phyloP scores from a whole-genome alignment of 2,113 vertebrate genomes.

The Cyphomyrus plagiostoma region DNA sequence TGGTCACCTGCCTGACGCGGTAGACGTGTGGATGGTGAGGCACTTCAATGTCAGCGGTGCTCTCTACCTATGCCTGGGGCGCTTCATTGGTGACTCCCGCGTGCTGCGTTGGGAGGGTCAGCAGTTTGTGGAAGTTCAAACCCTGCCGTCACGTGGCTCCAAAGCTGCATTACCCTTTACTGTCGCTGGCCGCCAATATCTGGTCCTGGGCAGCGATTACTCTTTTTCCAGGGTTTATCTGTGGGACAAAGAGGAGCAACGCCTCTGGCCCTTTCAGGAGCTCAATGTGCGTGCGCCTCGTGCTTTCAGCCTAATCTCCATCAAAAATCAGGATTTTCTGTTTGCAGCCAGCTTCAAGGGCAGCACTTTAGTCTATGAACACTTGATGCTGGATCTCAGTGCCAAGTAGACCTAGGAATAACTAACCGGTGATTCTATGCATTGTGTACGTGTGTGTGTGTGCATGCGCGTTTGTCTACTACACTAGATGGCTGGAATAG shows the following conservation, averaged over 20 bases:
- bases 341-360: conserved; percentile 98
- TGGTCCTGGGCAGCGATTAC: conserved; percentile 96
- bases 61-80: conserved; percentile 91
- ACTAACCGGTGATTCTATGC: not conserved
- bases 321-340: conserved; percentile 86
- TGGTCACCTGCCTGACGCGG: conserved; percentile 93
- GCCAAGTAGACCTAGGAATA: conserved; percentile 20
- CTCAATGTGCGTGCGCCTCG: conserved; percentile 92
- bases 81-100: conserved; percentile 98
- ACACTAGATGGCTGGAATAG: not conserved
- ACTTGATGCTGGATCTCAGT: conserved; percentile 93
- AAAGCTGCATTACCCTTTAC: conserved; percentile 96
- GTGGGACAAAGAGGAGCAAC: conserved; percentile 84
- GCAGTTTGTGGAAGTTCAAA: conserved; percentile 90
- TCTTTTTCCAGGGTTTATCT: conserved; percentile 96
- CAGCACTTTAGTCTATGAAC: conserved; percentile 92
- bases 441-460: not conserved
- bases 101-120: conserved; percentile 96
- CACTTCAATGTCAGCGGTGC: conserved; percentile 87
- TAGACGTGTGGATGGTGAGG: conserved; percentile 91
- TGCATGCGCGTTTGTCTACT: not conserved
- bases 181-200: conserved; percentile 89
- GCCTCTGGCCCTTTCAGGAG: conserved; percentile 92
- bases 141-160: conserved; percentile 92
- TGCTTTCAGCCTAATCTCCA: conserved; percentile 82